Evolutionary conservation across 35 echinoderm and acorn worm species (phyloP).

Genomic region (Patiria miniata): DNA sequence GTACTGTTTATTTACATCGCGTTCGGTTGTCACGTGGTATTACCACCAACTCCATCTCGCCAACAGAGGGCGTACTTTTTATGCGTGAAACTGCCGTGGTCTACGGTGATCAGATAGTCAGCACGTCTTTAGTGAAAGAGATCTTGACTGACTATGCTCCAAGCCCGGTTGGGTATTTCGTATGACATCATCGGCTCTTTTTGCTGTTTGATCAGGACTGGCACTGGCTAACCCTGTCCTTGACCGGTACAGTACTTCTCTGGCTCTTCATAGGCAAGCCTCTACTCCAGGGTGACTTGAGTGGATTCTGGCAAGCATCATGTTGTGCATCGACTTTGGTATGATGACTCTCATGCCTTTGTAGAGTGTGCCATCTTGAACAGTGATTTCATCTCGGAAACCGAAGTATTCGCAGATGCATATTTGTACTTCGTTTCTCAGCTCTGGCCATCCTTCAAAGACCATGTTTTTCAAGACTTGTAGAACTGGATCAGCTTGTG

Average conservation of each 20-base stretch:
- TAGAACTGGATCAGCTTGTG: conserved; percentile 32
- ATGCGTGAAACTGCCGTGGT: no score
- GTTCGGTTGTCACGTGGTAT: no score
- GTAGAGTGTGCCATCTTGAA: conserved; percentile 47
- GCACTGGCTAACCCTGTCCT: conserved; percentile 38
- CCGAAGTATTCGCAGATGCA: conserved; percentile 44
- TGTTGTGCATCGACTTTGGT: conserved; percentile 22
- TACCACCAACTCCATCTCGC: no score
- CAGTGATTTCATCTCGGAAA: conserved; percentile 57
- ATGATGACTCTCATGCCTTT: conserved; percentile 58
- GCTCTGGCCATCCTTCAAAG: conserved; percentile 41
- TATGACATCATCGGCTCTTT: conserved; percentile 54
- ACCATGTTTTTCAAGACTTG: conserved; percentile 47
- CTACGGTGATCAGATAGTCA: conserved; percentile 64
- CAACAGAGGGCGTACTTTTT: no score
- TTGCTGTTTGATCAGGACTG: conserved; percentile 42
- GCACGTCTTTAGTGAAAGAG: conserved; percentile 32
- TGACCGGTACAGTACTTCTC: conserved; percentile 48
- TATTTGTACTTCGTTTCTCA: conserved; percentile 37
- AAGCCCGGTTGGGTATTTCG: conserved; percentile 42
- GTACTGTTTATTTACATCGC: no score
- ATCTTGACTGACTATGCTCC: conserved; percentile 52
- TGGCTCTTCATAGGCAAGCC: conserved; percentile 59
- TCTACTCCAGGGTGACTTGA: conserved; percentile 65
- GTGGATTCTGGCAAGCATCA: conserved; percentile 51